These are phyloP conservation scores for Enteromius afrohamiltoni DNA, from an alignment of 2,797 vertebrate species.

Conservation along the genomic window DNA sequence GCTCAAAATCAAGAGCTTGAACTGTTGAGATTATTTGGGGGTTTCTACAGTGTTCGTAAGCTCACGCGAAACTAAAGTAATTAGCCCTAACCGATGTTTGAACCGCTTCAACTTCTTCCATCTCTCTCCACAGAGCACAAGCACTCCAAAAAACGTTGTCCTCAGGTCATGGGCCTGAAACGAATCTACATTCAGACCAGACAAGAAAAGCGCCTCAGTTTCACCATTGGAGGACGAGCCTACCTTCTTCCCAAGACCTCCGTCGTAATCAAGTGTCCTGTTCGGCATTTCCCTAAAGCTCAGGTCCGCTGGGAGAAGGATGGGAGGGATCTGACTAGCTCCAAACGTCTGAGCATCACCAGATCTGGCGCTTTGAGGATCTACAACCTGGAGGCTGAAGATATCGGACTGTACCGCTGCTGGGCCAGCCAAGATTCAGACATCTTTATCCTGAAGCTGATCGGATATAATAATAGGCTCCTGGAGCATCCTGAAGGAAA, in stretches of 20 bases:
- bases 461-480: conserved; percentile 80
- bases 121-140: conserved; percentile 72
- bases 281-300: conserved; percentile 82
- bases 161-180: conserved; percentile 77
- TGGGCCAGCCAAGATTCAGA: conserved; percentile 79
- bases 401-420: conserved; percentile 86
- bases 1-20: conserved; percentile 24
- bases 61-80: conserved; percentile 2
- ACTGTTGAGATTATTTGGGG: conserved; percentile 31
- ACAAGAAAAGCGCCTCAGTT: conserved; percentile 85
- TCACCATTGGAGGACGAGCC: conserved; percentile 86
- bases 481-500: conserved; percentile 70
- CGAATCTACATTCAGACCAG: conserved; percentile 88
- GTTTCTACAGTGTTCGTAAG: conserved; percentile 3
- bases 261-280: conserved; percentile 87
- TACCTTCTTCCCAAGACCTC: conserved; percentile 90
- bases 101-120: background rate
- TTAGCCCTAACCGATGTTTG: conserved; percentile 32
- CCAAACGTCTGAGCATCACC: conserved; percentile 81
- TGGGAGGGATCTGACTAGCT: conserved; percentile 74
- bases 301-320: conserved; percentile 89
- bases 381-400: conserved; percentile 74
- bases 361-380: conserved; percentile 88
- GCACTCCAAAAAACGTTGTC: conserved; percentile 70
- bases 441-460: conserved; percentile 85